Evolutionary conservation across 2,888 invertebrate species (phyloP).

Genomic region (Calameuta filiformis): DNA sequence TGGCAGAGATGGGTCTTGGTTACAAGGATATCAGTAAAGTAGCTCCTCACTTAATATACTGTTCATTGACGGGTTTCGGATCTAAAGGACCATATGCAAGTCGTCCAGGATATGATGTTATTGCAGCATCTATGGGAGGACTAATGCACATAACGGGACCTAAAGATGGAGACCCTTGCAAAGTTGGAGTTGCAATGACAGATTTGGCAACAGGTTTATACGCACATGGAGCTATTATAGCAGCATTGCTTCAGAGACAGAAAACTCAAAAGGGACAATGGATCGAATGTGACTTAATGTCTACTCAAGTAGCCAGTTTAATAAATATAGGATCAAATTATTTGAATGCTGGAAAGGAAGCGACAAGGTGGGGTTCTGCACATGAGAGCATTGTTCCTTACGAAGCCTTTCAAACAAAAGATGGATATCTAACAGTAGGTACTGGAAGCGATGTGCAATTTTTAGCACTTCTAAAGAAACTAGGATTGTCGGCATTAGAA

Average conservation of each 20-base stretch:
- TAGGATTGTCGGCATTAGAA: slow-evolving; percentile 73
- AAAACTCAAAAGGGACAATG: slow-evolving; percentile 88
- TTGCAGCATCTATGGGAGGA: slow-evolving; percentile 93
- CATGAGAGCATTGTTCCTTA: slow-evolving; percentile 97
- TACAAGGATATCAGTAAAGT: slow-evolving; percentile 77
- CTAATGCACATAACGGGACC: slow-evolving; percentile 91
- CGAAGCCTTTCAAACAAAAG: slow-evolving; percentile 85
- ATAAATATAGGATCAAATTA: slow-evolving; percentile 92
- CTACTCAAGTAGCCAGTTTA: slow-evolving; percentile 89
- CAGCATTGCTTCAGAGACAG: slow-evolving; percentile 83
- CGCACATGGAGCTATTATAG: slow-evolving; percentile 94
- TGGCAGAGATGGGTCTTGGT: slow-evolving; percentile 81
- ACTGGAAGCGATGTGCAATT: slow-evolving; percentile 89
- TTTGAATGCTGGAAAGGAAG: slow-evolving; percentile 85
- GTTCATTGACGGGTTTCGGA: slow-evolving; percentile 95
- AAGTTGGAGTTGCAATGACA: slow-evolving; percentile 92
- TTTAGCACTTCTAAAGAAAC: slow-evolving; percentile 74
- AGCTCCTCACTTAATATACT: slow-evolving; percentile 88
- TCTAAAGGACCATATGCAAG: slow-evolving; percentile 84
- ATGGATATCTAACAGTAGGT: slow-evolving; percentile 88
- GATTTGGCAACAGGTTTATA: slow-evolving; percentile 94
- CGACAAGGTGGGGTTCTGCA: slow-evolving; percentile 88
- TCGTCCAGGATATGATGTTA: slow-evolving; percentile 96
- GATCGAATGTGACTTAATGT: slow-evolving; percentile 93
- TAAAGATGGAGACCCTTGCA: slow-evolving; percentile 84